Evolutionary conservation across 2,888 invertebrate genomes (phyloP), one percentile per base, ranked within the genome.

Genomic region (Yponomeuta malinellus): DNA sequence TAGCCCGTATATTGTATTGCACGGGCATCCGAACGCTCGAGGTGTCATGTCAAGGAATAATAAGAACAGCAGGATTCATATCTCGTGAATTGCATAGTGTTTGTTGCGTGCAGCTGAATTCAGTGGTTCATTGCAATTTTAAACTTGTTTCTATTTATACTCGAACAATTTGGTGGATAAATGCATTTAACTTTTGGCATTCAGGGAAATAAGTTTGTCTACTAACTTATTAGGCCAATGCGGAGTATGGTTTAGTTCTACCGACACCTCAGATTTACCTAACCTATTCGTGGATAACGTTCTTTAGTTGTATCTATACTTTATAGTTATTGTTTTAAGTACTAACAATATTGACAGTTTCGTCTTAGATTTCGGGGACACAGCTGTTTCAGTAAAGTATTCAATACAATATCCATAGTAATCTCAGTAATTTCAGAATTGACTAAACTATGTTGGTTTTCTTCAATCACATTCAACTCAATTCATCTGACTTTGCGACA

Each of bases 111-210:
- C 52, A 15, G 15, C 52, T 59, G 15, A 15, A 59, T 59, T 59
- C 52, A 59, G 52, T 59, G 52, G 52, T 59, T 59, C 52, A 15
- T 59, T 59, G 52, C 52, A 59, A 59, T 59, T 59, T 43, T 59
- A 59, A 59, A 43, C 15, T 15, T 59, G 52, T 59, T 59, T 59
- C 52, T 59, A 59, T 12, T 59, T 59, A 15, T 59, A 59, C 15
- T 52, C 15, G 12, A 59, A 59, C 12, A 15, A 15, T 59, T 59
- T 59, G 52, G 12, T 59, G 52, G 15, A 31, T 65, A 65, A 65
- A 65, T 10, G 31, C 65, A n/a, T 33, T 23, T 10, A 65, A 59
- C 52, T 59, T 59, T 15, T 59, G 15, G 3, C 52, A 59, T 59
- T 59, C 15, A 15, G 4, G 52, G 52, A 15, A 59, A 15, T 59